Evolutionary conservation across 2,888 invertebrate species (phyloP).

Genomic region (Erebia epiphron): DNA sequence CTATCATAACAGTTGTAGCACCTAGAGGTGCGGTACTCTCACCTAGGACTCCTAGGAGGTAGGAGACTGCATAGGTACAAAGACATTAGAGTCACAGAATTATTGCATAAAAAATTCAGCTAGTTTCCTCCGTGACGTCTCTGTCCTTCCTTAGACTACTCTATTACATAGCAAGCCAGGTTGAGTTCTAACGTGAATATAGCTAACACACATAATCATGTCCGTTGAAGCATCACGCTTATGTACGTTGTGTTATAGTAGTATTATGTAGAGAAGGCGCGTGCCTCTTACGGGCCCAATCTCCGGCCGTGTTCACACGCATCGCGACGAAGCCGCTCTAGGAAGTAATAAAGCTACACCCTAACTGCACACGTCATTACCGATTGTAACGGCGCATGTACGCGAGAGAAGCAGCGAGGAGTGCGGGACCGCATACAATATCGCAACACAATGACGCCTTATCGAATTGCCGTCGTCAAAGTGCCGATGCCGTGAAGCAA

Average conservation of each 20-base stretch:
- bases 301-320: conserved; percentile 76
- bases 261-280: conserved; percentile 49
- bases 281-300: conserved; percentile 76
- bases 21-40: no score
- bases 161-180: conserved; percentile 27
- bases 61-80: no score
- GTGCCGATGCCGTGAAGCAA: conserved; percentile 15
- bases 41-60: no score
- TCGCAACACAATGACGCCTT: conserved; percentile 53
- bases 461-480: conserved; percentile 61
- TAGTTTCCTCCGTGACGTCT: no score
- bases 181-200: conserved; percentile 30
- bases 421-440: conserved; percentile 48
- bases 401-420: conserved; percentile 70
- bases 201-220: conserved; percentile 32
- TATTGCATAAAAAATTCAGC: no score
- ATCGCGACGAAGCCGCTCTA: conserved; percentile 56
- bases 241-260: conserved; percentile 21
- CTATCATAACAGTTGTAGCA: no score
- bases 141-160: no score
- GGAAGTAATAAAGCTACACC: conserved; percentile 81
- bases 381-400: conserved; percentile 74
- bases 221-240: conserved; percentile 27
- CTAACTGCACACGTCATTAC: conserved; percentile 80
- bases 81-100: no score